Evolutionary conservation across 2,888 invertebrate species (phyloP).

Genomic region (Diaprepes abbreviatus): DNA sequence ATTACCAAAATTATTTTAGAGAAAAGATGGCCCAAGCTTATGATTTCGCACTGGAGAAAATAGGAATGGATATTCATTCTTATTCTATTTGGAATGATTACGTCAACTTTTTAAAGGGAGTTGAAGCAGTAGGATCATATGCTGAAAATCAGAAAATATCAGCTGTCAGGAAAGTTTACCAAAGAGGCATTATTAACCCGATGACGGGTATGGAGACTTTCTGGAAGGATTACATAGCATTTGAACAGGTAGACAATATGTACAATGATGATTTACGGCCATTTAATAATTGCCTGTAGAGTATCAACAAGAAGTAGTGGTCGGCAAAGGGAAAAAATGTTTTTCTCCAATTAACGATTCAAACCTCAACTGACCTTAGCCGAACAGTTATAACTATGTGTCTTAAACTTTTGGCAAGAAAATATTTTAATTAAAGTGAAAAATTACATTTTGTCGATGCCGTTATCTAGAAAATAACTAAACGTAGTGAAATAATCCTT

Average conservation of each 20-base stretch:
- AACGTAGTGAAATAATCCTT: too few relatives aligned
- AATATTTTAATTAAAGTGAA: too few relatives aligned
- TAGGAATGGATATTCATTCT: conserved; percentile 98
- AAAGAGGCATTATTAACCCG: conserved; percentile 95
- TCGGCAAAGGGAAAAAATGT: too few relatives aligned
- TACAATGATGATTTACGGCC: too few relatives aligned
- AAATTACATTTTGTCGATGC: too few relatives aligned
- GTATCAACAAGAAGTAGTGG: too few relatives aligned
- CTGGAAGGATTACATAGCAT: conserved; percentile 98
- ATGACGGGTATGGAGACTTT: conserved; percentile 97
- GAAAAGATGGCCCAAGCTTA: conserved; percentile 99
- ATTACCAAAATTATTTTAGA: conserved; percentile 69
- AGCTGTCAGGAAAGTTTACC: conserved; percentile 97
- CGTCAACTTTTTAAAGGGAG: conserved; percentile 93
- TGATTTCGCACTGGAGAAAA: conserved; percentile 98
- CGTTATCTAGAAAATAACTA: too few relatives aligned
- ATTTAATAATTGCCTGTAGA: too few relatives aligned
- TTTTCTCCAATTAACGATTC: too few relatives aligned
- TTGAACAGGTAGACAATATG: conserved; percentile 90
- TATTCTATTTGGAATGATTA: conserved; percentile 99
- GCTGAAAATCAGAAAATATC: conserved; percentile 99
- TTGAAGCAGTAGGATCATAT: conserved; percentile 98
- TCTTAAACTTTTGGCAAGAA: too few relatives aligned
- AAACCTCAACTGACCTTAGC: too few relatives aligned
- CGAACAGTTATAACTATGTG: too few relatives aligned